phyloP scores from a whole-genome alignment of 2,797 vertebrate genomes.

The Thunnus albacares region DNA sequence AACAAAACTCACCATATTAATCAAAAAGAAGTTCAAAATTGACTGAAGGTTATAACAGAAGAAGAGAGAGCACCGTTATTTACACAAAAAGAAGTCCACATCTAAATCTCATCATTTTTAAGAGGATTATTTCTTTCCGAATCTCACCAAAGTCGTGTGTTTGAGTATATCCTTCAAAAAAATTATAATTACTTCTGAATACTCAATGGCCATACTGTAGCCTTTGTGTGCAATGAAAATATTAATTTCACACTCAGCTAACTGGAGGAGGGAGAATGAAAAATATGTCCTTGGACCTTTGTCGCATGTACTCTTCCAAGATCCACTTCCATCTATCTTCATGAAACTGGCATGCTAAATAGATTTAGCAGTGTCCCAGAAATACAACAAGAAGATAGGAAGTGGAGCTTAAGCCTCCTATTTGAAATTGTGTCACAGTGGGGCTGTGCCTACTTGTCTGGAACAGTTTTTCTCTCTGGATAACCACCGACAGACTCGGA shows the following conservation, averaged over 20 bases:
- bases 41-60: slow-evolving; percentile 29
- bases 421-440: slow-evolving; percentile 76
- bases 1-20: slow-evolving; percentile 31
- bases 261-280: slow-evolving; percentile 15
- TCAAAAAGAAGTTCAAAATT: slow-evolving; percentile 46
- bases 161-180: background rate
- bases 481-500: slow-evolving; percentile 68
- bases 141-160: slow-evolving; percentile 17
- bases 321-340: slow-evolving; percentile 64
- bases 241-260: slow-evolving; percentile 59
- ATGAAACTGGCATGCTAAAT: slow-evolving; percentile 56
- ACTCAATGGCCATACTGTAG: slow-evolving; percentile 8
- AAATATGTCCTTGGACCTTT: slow-evolving; percentile 62
- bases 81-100: background rate
- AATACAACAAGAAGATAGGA: slow-evolving; percentile 55
- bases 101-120: slow-evolving; percentile 33
- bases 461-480: slow-evolving; percentile 63
- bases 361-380: slow-evolving; percentile 70
- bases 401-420: slow-evolving; percentile 67
- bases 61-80: slow-evolving; percentile 6
- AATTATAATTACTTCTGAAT: slow-evolving; percentile 14
- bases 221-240: slow-evolving; percentile 36
- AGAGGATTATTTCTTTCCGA: slow-evolving; percentile 21
- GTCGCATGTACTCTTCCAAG: slow-evolving; percentile 33
- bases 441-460: slow-evolving; percentile 65